These are phyloP conservation scores for Gasterosteus aculeatus DNA, from an alignment of 2,113 vertebrate species.

Conservation along the genomic window DNA sequence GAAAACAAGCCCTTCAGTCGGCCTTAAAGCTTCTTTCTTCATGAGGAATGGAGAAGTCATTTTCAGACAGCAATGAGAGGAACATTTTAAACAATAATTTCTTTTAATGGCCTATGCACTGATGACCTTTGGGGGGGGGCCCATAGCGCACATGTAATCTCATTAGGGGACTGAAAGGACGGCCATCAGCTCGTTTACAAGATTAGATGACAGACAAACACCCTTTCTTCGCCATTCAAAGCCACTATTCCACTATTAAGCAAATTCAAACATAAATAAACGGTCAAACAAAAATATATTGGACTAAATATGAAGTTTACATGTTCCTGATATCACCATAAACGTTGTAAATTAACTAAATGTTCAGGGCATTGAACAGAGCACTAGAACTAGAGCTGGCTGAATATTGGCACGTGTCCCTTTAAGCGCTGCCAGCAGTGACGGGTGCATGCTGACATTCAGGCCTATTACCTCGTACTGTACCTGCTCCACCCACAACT, in stretches of 20 bases:
- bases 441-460: background rate
- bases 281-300: background rate
- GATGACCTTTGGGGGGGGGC: slow-evolving; percentile 81
- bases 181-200: slow-evolving; percentile 82
- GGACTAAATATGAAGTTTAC: background rate
- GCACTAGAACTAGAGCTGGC: background rate
- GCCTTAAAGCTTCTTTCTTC: slow-evolving; percentile 40
- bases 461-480: background rate
- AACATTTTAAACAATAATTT: slow-evolving; percentile 78
- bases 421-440: background rate
- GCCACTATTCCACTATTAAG: slow-evolving; percentile 73
- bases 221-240: slow-evolving; percentile 60
- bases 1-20: slow-evolving; percentile 28
- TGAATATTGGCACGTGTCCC: no score
- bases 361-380: background rate
- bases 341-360: background rate
- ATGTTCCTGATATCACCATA: background rate
- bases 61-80: slow-evolving; percentile 55
- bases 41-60: slow-evolving; percentile 54
- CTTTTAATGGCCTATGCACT: slow-evolving; percentile 73
- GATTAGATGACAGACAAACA: slow-evolving; percentile 82
- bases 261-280: slow-evolving; percentile 4
- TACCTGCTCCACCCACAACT: background rate
- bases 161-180: slow-evolving; percentile 77
- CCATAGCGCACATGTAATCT: slow-evolving; percentile 84